Evolutionary conservation across 2,113 vertebrate species (phyloP), one percentile per base, ranked within the genome.

Genomic region (Baryphthengus martii): DNA sequence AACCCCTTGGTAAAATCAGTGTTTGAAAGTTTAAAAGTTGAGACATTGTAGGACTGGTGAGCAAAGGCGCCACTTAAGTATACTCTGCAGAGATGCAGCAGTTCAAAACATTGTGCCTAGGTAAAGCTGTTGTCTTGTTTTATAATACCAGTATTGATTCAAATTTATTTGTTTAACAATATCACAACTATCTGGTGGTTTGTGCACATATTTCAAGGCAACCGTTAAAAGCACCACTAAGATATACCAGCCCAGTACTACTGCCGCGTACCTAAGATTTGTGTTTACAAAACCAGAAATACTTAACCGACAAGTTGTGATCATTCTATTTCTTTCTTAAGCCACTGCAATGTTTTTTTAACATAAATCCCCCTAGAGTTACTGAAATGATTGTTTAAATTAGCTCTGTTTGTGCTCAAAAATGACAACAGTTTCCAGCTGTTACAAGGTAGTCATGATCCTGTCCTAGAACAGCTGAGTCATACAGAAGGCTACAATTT

Each of bases 371-470:
- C 17, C 63, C 59, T 18, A 42, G 12, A 61, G 6, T 26, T 89
- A 49, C 33, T 77, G 50, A 42, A 89, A 72, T 16, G 1, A 31
- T 24, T 55, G 28, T 15, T 70, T 61, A 47, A 47, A 58, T 78
- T n/a, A 71, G 4, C 7, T 47, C 21, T 61, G 23, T 47, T 19
- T 71, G 7, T 45, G 16, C 23, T 59, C 39, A 17, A 40, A 67
- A 90, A 63, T 35, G 17, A 49, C 25, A 83, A 28, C n/a, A n/a
- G 18, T 9, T 94, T 66, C 66, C 39, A 56, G 29, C 16, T 71
- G 4, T 5, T 56, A 10, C 29, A n/a, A 56, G 26, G 18, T 55
- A 76, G 20, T 3, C 25, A 28, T 0, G 1, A 18, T n/a, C 1
- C 0, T 15, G 5, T 31, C 31, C 31, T 31, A 33, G 7, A 50